These are phyloP conservation scores for Prionailurus viverrinus DNA, from an alignment of 2,113 vertebrate genomes.

Conservation along the genomic window DNA sequence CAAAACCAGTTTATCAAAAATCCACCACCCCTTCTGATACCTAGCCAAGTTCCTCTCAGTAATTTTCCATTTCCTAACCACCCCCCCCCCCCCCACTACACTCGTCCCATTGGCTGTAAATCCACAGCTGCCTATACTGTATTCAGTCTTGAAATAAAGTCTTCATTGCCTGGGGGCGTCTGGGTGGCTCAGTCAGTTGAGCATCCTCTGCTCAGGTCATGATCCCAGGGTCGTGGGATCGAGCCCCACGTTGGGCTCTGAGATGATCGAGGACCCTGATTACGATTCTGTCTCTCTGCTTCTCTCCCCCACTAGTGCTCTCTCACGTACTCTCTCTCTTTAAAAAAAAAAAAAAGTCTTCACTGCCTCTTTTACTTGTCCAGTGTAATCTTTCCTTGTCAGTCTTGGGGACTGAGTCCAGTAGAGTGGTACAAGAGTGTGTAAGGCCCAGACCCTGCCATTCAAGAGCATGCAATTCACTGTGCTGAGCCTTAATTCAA, in stretches of 20 bases:
- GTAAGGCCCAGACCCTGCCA: background rate
- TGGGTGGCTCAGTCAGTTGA: too few relatives aligned
- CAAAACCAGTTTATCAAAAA: background rate
- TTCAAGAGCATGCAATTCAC: background rate
- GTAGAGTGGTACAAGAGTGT: background rate
- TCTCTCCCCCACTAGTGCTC: background rate
- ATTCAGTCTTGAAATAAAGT: background rate
- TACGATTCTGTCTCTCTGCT: too few relatives aligned
- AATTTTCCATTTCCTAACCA: background rate
- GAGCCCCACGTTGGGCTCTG: too few relatives aligned
- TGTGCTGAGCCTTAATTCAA: background rate
- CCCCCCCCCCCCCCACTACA: too few relatives aligned
- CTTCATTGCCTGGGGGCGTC: background rate
- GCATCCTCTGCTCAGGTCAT: too few relatives aligned
- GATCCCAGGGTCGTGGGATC: too few relatives aligned
- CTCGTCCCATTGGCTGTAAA: background rate
- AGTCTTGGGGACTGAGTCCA: background rate
- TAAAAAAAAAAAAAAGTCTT: background rate
- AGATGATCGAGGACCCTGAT: too few relatives aligned
- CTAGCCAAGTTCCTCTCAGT: background rate
- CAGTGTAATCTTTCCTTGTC: constrained; percentile 8
- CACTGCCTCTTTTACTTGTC: background rate
- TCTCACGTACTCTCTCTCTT: too few relatives aligned
- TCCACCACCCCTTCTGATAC: background rate
- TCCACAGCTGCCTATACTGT: background rate